phyloP scores from a whole-genome alignment of 2,113 vertebrate genomes.

The Oncorhynchus kisutch region DNA sequence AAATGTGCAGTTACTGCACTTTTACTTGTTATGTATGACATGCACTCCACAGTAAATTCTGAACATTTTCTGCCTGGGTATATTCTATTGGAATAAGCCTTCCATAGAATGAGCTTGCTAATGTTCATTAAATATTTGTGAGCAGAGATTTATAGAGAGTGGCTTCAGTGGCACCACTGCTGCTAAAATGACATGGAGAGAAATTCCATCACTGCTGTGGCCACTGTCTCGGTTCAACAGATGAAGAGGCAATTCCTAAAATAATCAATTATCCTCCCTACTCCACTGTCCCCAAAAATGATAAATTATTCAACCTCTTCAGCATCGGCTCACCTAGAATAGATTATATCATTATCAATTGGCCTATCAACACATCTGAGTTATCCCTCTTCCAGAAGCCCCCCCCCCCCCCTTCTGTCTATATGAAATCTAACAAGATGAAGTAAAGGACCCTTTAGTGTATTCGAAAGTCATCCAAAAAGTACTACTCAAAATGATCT shows the following conservation, averaged over 20 bases:
- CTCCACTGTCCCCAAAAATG: conserved; percentile 39
- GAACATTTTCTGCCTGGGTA: conserved; percentile 24
- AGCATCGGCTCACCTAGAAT: conserved; percentile 40
- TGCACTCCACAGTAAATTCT: conserved; percentile 25
- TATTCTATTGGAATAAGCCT: conserved; percentile 51
- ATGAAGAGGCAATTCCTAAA: conserved; percentile 59
- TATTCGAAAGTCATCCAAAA: background rate
- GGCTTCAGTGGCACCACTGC: conserved; percentile 71
- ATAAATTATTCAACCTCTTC: conserved; percentile 69
- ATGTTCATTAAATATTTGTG: conserved; percentile 81
- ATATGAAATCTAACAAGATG: background rate
- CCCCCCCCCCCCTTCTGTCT: background rate
- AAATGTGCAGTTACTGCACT: no score
- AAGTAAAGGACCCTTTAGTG: background rate
- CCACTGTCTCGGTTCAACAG: conserved; percentile 5
- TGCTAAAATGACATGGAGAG: conserved; percentile 59
- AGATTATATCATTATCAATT: conserved; percentile 41
- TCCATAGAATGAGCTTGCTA: conserved; percentile 59
- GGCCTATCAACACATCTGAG: background rate
- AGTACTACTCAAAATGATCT: background rate
- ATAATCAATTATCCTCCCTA: conserved; percentile 61
- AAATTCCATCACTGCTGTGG: conserved; percentile 50
- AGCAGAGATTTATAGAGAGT: conserved; percentile 74
- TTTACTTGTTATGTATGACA: background rate
- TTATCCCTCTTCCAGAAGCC: no score